Percentiles rank a stretch among this genome's conserved stretches.
Conservation (phyloP, 2,797 vertebrate species). For the Silurus aristotelis region DNA sequence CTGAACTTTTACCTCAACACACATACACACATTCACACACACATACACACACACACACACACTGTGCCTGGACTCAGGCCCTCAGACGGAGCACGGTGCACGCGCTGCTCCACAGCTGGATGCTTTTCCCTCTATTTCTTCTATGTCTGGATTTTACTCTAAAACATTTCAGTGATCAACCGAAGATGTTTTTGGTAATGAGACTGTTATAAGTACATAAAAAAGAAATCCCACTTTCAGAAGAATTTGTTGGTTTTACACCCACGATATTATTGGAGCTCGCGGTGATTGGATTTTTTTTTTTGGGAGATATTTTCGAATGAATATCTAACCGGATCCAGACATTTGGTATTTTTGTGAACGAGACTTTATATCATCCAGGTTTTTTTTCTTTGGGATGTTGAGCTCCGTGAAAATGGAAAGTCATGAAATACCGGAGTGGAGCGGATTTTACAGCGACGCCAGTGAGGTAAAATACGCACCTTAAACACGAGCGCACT, state of each 20-base stretch:
- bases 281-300: neutral
- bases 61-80: slow-evolving; percentile 1
- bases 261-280: neutral
- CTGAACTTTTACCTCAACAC: slow-evolving; percentile 32
- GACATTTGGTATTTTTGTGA: neutral
- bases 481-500: neutral
- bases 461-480: slow-evolving; percentile 75
- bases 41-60: slow-evolving; percentile 30
- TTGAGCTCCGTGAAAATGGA: slow-evolving; percentile 88
- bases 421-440: slow-evolving; percentile 82
- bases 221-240: neutral
- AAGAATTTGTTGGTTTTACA: neutral
- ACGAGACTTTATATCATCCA: slow-evolving; percentile 32
- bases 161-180: neutral
- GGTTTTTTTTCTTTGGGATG: slow-evolving; percentile 71
- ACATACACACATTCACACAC: slow-evolving; percentile 36
- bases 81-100: slow-evolving; percentile 20
- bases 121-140: neutral
- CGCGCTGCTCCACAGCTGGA: slow-evolving; percentile 17
- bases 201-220: neutral
- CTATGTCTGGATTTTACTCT: slow-evolving; percentile 14
- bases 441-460: slow-evolving; percentile 83
- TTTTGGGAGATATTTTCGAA: neutral
- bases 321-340: slow-evolving; percentile 7
- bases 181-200: neutral